Conservation (phyloP, 2,888 invertebrate genomes). For the Ophioninae sp. region DNA sequence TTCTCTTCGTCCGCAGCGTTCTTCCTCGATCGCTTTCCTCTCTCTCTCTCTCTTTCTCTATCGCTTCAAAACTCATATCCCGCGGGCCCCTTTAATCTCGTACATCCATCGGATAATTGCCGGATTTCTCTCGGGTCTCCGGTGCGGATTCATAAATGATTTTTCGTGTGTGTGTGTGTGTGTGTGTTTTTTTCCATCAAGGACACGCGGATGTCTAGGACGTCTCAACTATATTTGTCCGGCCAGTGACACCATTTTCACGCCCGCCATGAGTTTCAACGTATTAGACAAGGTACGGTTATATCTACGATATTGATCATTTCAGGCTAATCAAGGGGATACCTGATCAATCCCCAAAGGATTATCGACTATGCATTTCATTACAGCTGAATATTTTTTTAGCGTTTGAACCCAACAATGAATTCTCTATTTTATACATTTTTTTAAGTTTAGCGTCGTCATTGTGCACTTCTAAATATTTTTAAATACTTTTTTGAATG, state of each 20-base stretch:
- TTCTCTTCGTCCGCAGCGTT: constrained; percentile 34
- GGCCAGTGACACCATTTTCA: constrained; percentile 11
- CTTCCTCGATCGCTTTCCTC: constrained; percentile 58
- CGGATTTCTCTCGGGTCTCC: constrained; percentile 70
- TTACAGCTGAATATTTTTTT: too few relatives aligned
- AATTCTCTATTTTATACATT: too few relatives aligned
- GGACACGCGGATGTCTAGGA: constrained; percentile 21
- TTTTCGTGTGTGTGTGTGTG: neutral
- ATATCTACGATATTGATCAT: neutral
- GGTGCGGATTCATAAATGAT: constrained; percentile 34
- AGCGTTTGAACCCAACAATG: too few relatives aligned
- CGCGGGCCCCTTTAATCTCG: constrained; percentile 57
- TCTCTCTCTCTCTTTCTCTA: constrained; percentile 13
- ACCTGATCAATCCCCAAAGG: too few relatives aligned
- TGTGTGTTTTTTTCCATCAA: constrained; percentile 14
- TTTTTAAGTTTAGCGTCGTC: too few relatives aligned
- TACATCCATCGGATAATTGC: constrained; percentile 68
- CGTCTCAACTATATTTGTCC: neutral
- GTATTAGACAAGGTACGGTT: constrained; percentile 16
- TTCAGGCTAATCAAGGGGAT: neutral
- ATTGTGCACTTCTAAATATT: too few relatives aligned
- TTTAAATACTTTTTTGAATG: too few relatives aligned
- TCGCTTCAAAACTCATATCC: constrained; percentile 45
- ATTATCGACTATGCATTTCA: too few relatives aligned
- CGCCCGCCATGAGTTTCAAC: neutral